These are phyloP conservation scores for Rhimphoctona megacephalus DNA, from an alignment of 2,888 invertebrate species.

Conservation along the genomic window DNA sequence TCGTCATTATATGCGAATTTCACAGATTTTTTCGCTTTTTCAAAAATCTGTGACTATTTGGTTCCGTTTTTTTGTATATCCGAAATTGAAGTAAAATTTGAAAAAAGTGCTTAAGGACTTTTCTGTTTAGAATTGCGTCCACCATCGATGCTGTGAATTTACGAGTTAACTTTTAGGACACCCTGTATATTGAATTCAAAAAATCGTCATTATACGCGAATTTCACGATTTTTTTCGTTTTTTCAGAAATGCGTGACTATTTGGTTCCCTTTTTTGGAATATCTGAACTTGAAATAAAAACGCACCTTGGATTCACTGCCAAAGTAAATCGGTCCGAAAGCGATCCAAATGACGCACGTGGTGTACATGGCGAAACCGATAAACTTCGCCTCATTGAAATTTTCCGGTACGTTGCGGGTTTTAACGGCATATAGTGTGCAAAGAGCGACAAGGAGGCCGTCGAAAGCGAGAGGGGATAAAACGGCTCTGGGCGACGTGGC, in stretches of 20 bases:
- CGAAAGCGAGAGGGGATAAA: conserved; percentile 89
- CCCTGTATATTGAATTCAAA: neutral
- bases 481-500: conserved; percentile 87
- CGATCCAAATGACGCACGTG: conserved; percentile 92
- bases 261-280: neutral
- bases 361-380: conserved; percentile 94
- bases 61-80: neutral
- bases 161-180: neutral
- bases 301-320: conserved; percentile 88
- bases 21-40: neutral
- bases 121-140: neutral
- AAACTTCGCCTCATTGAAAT: conserved; percentile 92
- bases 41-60: neutral
- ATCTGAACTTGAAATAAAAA: neutral
- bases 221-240: neutral
- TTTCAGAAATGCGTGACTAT: neutral
- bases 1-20: neutral
- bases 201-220: neutral
- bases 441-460: conserved; percentile 89
- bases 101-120: neutral
- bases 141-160: neutral
- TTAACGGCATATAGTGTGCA: conserved; percentile 93
- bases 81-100: no score
- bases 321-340: conserved; percentile 92
- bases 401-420: conserved; percentile 92